Percentiles rank a stretch among this genome's conserved stretches.
Conservation (phyloP, 1,140 invertebrate species). For the Amphibalanus amphitrite region DNA sequence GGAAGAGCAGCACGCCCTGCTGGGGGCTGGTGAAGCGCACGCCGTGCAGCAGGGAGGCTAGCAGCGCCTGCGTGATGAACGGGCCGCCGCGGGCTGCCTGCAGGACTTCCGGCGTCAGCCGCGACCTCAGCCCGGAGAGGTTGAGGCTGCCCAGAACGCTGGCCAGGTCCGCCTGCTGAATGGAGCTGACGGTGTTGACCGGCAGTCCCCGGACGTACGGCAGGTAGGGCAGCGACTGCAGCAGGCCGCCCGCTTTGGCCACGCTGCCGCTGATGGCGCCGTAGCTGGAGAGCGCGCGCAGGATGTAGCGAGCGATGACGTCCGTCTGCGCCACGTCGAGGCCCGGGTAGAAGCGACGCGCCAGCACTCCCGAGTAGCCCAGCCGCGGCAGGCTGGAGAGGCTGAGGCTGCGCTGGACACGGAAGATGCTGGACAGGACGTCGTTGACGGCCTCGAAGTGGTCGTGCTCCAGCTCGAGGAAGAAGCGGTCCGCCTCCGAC, state of each 20-base stretch:
- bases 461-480: background rate
- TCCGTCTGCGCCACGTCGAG: too few relatives aligned
- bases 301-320: too few relatives aligned
- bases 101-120: background rate
- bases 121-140: background rate
- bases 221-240: background rate
- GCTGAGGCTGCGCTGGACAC: background rate
- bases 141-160: background rate
- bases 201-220: background rate
- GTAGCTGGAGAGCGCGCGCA: too few relatives aligned
- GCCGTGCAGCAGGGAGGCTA: background rate
- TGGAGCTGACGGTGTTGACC: background rate
- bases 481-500: background rate
- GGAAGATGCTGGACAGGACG: background rate
- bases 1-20: background rate
- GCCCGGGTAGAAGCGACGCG: too few relatives aligned
- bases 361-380: too few relatives aligned
- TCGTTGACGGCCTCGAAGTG: background rate
- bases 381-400: too few relatives aligned
- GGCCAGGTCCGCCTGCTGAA: background rate
- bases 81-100: too few relatives aligned
- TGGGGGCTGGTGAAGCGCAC: background rate
- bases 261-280: too few relatives aligned
- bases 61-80: background rate
- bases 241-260: background rate